These are phyloP conservation scores for Zalophus californianus DNA, from an alignment of 2,797 vertebrate species.

Conservation along the genomic window DNA sequence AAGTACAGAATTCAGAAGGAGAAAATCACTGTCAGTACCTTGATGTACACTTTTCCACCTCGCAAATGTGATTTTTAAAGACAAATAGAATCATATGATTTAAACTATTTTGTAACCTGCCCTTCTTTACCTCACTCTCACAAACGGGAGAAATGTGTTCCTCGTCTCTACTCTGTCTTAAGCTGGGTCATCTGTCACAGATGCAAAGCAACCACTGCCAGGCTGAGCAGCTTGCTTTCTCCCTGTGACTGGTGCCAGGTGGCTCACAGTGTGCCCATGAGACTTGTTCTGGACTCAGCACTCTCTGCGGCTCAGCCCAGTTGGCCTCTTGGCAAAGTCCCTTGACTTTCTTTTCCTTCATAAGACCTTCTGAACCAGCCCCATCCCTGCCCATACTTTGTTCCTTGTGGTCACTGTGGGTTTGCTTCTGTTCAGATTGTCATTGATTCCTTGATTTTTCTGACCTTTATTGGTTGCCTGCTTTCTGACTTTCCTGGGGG, in stretches of 20 bases:
- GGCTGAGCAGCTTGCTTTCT: not conserved
- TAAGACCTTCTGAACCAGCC: not conserved
- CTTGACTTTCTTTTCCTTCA: not conserved
- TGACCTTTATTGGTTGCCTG: not conserved
- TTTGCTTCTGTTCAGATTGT: not conserved
- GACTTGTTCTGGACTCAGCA: not conserved
- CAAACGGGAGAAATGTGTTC: not conserved
- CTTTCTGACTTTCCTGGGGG: not conserved
- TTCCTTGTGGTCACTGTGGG: not conserved
- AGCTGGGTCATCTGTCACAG: not conserved
- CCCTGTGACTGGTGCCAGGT: not conserved
- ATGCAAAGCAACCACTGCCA: rapidly evolving
- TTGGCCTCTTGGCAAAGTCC: not conserved
- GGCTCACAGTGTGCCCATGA: rapidly evolving
- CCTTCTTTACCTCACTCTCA: not conserved
- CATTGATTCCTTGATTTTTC: not conserved
- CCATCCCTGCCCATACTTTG: rapidly evolving
- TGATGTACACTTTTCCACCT: not conserved
- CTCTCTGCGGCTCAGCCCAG: not conserved
- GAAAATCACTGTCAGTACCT: not conserved
- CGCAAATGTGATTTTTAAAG: not conserved
- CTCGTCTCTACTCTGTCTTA: not conserved
- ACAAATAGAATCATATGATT: not conserved
- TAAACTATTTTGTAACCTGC: not conserved
- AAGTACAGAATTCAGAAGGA: not conserved